Conservation (phyloP, 2,113 vertebrate species). For the Eudyptes chrysolophus region DNA sequence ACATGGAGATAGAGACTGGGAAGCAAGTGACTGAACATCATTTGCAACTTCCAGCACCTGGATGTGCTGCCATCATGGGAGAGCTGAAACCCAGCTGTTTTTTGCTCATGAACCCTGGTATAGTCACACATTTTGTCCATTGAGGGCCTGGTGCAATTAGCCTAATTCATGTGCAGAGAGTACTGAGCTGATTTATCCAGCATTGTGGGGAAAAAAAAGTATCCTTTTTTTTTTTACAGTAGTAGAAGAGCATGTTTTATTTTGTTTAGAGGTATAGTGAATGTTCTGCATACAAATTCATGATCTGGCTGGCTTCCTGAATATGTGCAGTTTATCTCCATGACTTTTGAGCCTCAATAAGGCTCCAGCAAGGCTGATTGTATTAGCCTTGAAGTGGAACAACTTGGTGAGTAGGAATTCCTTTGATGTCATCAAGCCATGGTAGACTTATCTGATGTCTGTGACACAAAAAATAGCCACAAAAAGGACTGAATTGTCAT, state of each 20-base stretch:
- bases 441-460: not conserved
- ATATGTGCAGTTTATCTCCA: not conserved
- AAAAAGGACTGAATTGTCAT: not conserved
- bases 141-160: not conserved
- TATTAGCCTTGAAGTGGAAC: not conserved
- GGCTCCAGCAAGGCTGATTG: not conserved
- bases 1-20: rapidly evolving
- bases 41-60: not conserved
- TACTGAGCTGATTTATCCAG: not conserved
- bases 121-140: not conserved
- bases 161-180: not conserved
- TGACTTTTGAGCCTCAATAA: not conserved
- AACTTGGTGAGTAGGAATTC: not conserved
- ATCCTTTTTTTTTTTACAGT: not conserved
- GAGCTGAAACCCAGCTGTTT: not conserved
- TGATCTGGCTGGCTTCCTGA: not conserved
- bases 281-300: not conserved
- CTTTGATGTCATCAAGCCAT: not conserved
- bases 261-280: not conserved
- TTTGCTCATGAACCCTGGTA: not conserved
- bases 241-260: not conserved
- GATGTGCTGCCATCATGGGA: not conserved
- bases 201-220: too few species aligned
- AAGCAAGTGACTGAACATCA: not conserved
- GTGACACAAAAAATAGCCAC: not conserved